Conservation (phyloP, 2,888 invertebrate species). For the Andrena flavipes region DNA sequence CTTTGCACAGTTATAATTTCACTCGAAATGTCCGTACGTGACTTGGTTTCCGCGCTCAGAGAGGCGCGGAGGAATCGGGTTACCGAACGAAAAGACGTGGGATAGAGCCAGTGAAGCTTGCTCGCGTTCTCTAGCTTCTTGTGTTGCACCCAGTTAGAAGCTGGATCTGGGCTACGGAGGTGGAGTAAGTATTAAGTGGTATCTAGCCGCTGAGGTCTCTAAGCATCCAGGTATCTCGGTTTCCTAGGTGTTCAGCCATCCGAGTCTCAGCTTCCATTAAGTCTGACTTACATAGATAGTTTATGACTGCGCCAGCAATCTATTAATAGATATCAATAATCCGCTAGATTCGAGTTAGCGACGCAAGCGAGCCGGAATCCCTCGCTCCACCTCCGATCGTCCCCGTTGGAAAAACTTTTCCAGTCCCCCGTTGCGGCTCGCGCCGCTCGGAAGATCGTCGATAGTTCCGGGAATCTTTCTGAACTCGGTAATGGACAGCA, state of each 20-base stretch:
- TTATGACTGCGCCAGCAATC: too few relatives aligned
- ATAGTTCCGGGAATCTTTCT: conserved; percentile 17
- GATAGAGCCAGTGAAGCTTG: too few relatives aligned
- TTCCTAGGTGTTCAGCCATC: too few relatives aligned
- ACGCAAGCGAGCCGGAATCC: not conserved
- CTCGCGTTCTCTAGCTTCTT: too few relatives aligned
- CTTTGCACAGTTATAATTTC: not conserved
- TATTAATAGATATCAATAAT: not conserved
- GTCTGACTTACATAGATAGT: not conserved
- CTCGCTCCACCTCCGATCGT: not conserved
- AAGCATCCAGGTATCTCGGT: too few relatives aligned
- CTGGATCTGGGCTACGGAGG: too few relatives aligned
- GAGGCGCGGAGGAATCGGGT: not conserved
- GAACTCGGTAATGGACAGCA: conserved; percentile 21
- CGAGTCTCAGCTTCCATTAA: not conserved
- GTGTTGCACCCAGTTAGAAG: too few relatives aligned
- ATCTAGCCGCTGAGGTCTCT: not conserved
- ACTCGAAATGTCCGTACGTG: not conserved
- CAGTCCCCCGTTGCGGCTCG: not conserved
- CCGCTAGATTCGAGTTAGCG: not conserved
- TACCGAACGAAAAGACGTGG: not conserved
- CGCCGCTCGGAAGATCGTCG: conserved; percentile 16
- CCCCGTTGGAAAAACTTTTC: conserved; percentile 7
- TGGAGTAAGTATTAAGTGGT: conserved; percentile 7
- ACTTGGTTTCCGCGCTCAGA: not conserved